Conservation (phyloP, 2,888 invertebrate species). For the Zelleria hepariella region DNA sequence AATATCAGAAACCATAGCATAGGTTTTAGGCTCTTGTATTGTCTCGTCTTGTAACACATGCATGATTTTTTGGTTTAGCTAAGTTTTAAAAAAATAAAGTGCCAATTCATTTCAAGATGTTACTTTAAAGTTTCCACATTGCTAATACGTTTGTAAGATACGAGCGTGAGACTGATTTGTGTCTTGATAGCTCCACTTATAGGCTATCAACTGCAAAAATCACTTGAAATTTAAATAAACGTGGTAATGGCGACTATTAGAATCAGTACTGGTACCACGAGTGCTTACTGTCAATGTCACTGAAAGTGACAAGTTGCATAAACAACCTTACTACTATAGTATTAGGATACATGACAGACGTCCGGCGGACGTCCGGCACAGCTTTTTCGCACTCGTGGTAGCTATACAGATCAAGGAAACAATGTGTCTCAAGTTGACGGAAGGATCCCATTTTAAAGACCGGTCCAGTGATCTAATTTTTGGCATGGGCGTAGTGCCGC, state of each 20-base stretch:
- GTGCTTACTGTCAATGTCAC: no score
- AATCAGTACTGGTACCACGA: no score
- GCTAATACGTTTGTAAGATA: background rate
- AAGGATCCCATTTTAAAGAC: background rate
- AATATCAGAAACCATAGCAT: slow-evolving; percentile 14
- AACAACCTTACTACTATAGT: no score
- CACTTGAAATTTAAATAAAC: background rate
- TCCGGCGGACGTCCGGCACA: no score
- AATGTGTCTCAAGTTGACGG: slow-evolving; percentile 10
- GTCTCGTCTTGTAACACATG: background rate
- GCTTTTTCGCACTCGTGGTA: no score
- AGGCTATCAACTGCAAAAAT: background rate
- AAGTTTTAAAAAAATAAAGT: background rate
- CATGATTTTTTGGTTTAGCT: background rate
- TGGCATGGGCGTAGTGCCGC: slow-evolving; percentile 33
- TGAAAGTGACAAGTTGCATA: no score
- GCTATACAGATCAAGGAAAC: background rate
- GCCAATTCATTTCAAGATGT: background rate
- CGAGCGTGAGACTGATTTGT: background rate
- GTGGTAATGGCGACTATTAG: background rate
- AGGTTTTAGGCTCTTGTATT: background rate
- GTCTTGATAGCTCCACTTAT: background rate
- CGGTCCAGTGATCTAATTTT: slow-evolving; percentile 24
- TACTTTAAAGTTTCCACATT: background rate
- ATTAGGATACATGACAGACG: no score